Evolutionary conservation across 2,888 invertebrate species (phyloP).

Genomic region (Lissocephala sabroskyi): DNA sequence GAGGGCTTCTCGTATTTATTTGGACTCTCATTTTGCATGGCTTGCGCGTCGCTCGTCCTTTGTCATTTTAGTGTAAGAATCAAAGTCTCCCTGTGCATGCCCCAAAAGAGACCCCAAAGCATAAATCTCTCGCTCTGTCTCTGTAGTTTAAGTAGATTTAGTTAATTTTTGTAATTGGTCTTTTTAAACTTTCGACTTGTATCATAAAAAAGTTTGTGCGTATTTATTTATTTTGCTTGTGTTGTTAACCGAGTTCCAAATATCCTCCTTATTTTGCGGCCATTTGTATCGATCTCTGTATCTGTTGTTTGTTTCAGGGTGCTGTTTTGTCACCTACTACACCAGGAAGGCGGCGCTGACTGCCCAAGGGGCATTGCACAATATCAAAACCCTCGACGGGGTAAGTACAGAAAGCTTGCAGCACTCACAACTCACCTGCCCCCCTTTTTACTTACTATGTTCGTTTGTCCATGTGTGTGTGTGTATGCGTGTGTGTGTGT

Average conservation of each 20-base stretch:
- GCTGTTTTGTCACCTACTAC: conserved; percentile 99
- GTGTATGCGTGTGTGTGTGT: conserved; percentile 6
- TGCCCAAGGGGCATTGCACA: conserved; percentile 99
- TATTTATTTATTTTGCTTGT: conserved; percentile 1
- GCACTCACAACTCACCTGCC: conserved; percentile 12
- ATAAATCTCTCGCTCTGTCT: no score
- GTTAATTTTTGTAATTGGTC: no score
- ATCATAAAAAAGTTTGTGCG: conserved; percentile 5
- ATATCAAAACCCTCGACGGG: conserved; percentile 97
- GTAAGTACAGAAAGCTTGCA: conserved; percentile 78
- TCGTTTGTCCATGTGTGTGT: conserved; percentile 15
- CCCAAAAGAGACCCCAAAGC: no score
- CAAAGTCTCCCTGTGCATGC: conserved; percentile 18
- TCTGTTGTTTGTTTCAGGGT: conserved; percentile 76
- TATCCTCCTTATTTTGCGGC: no score
- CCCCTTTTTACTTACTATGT: conserved; percentile 16
- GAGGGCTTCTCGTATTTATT: no score
- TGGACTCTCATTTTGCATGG: conserved; percentile 33
- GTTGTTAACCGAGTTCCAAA: not conserved
- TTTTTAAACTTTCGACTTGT: no score
- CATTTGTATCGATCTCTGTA: conserved; percentile 15
- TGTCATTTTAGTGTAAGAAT: conserved; percentile 22
- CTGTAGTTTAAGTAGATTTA: no score
- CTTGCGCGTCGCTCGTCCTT: conserved; percentile 34
- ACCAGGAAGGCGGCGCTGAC: conserved; percentile 97